These are phyloP conservation scores for Peromyscus attwateri DNA, from an alignment of 2,797 vertebrate genomes.

Conservation along the genomic window DNA sequence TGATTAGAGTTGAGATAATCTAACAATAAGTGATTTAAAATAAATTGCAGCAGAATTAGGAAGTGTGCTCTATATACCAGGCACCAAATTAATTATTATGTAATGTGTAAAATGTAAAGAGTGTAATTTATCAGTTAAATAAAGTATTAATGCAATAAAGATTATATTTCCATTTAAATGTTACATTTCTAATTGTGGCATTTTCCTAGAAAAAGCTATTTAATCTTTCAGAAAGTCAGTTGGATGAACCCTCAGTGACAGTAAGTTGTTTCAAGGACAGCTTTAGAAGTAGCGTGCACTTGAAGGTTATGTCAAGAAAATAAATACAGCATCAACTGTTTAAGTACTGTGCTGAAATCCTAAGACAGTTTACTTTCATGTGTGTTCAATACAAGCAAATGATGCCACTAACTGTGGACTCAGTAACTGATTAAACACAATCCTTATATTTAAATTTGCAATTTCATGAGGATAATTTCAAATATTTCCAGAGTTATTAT, in stretches of 20 bases:
- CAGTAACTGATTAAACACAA: background rate
- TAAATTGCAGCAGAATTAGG: background rate
- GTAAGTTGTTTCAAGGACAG: background rate
- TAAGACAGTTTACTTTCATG: background rate
- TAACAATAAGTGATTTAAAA: background rate
- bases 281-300: background rate
- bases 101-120: background rate
- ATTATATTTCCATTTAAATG: background rate
- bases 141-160: background rate
- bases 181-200: background rate
- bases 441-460: slow-evolving; percentile 32
- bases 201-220: background rate
- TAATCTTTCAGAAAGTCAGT: background rate
- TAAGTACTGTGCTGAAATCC: background rate
- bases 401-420: background rate
- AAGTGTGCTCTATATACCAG: background rate
- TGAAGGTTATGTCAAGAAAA: background rate
- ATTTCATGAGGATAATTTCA: background rate
- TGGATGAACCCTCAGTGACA: background rate
- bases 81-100: background rate
- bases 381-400: background rate
- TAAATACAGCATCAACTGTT: background rate
- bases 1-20: background rate
- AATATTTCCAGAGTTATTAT: slow-evolving; percentile 7
- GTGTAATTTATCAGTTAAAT: background rate